phyloP scores from a whole-genome alignment of 2,888 invertebrate genomes.

The Andrena minutula region DNA sequence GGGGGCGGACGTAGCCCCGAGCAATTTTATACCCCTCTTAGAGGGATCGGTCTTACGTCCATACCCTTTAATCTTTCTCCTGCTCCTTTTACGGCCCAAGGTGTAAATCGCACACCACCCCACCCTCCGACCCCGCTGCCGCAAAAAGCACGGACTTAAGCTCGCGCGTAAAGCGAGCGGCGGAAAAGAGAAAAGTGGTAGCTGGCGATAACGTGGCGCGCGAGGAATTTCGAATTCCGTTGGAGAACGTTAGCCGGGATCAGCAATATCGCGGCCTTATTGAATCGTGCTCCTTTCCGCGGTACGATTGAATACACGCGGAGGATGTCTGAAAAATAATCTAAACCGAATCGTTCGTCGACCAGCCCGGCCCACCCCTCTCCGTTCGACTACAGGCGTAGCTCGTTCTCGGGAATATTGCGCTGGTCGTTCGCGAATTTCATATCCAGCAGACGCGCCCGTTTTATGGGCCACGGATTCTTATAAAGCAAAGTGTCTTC shows the following conservation, averaged over 20 bases:
- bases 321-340: conserved; percentile 66
- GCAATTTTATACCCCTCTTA: conserved; percentile 14
- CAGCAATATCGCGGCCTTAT: conserved; percentile 78
- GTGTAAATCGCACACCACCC: conserved; percentile 31
- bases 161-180: not conserved
- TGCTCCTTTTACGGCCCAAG: not conserved
- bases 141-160: not conserved
- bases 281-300: conserved; percentile 72
- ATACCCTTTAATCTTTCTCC: conserved; percentile 31
- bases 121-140: no score
- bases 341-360: conserved; percentile 58
- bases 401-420: conserved; percentile 39
- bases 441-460: conserved; percentile 56
- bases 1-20: not conserved
- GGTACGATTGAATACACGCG: conserved; percentile 58
- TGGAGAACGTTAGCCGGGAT: conserved; percentile 73
- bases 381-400: not conserved
- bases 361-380: conserved; percentile 6
- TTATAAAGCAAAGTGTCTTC: conserved; percentile 24
- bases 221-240: conserved; percentile 69
- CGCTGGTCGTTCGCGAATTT: conserved; percentile 52
- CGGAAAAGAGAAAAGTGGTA: not conserved
- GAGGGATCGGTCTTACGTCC: conserved; percentile 23
- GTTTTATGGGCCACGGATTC: conserved; percentile 32
- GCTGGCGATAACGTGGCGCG: conserved; percentile 27